A percentile compares a stretch with the other conserved stretches of the same genome.
phyloP scores from a whole-genome alignment of 2,888 invertebrate genomes.

The Rhorus exstirpatorius region DNA sequence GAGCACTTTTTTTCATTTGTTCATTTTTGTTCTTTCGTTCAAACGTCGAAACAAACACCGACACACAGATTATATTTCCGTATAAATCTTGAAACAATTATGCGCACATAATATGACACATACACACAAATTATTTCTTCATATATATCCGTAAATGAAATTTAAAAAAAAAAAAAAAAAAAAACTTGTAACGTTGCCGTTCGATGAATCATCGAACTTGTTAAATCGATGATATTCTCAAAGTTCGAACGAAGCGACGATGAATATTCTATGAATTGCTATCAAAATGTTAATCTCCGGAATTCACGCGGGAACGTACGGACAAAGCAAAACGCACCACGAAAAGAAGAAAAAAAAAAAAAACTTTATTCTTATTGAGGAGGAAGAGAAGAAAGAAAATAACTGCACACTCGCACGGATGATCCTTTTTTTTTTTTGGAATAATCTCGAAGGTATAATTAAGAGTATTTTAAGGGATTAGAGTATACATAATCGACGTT shows the following conservation, averaged over 20 bases:
- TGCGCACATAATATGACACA: constrained; percentile 54
- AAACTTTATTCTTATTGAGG: constrained; percentile 58
- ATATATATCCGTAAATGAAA: constrained; percentile 1
- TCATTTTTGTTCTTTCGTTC: constrained; percentile 54
- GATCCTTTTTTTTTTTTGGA: constrained; percentile 62
- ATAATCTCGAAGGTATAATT: constrained; percentile 54
- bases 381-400: constrained; percentile 22
- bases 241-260: constrained; percentile 6
- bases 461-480: constrained; percentile 55
- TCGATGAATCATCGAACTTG: constrained; percentile 5
- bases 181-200: background rate
- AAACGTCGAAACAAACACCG: constrained; percentile 33
- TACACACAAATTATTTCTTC: constrained; percentile 6
- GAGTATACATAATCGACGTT: constrained; percentile 64
- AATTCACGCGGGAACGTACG: constrained; percentile 15
- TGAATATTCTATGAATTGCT: constrained; percentile 1
- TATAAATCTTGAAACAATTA: constrained; percentile 41
- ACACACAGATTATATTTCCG: constrained; percentile 35
- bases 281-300: constrained; percentile 7
- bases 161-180: too few species aligned
- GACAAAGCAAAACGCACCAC: constrained; percentile 31
- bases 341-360: constrained; percentile 5
- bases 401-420: constrained; percentile 68
- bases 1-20: constrained; percentile 52
- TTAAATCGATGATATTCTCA: background rate